A percentile compares a stretch with the other conserved stretches of the same genome.
These are phyloP conservation scores for Siphamia tubifer DNA, from an alignment of 2,113 vertebrate genomes.

Conservation along the genomic window DNA sequence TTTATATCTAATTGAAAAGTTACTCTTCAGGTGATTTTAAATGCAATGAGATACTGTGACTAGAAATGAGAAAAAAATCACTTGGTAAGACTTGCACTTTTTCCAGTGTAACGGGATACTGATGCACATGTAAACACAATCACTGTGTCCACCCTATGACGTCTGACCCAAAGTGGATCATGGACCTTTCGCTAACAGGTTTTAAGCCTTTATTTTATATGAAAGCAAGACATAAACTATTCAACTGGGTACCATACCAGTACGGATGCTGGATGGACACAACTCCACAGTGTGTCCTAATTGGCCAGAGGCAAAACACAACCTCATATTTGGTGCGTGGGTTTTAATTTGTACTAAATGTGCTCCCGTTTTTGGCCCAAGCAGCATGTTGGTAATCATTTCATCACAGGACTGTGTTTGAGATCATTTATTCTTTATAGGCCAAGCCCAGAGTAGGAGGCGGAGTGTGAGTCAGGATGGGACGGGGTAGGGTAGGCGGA, in stretches of 20 bases:
- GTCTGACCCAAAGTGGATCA: background rate
- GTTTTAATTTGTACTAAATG: background rate
- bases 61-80: too few species aligned
- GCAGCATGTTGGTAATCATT: background rate
- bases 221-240: background rate
- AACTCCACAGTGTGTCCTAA: background rate
- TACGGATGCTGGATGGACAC: background rate
- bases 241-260: background rate
- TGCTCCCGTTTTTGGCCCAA: background rate
- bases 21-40: too few species aligned
- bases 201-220: background rate
- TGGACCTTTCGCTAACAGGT: background rate
- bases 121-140: too few species aligned
- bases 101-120: too few species aligned
- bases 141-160: background rate
- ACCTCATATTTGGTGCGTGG: background rate
- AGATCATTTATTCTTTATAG: slow-evolving; percentile 71
- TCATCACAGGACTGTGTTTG: background rate
- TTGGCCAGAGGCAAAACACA: background rate
- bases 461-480: slow-evolving; percentile 60
- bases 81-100: too few species aligned
- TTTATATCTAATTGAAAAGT: too few species aligned
- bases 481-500: slow-evolving; percentile 63
- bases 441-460: slow-evolving; percentile 66
- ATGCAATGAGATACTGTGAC: too few species aligned